phyloP scores from a whole-genome alignment of 2,113 vertebrate species.

The Eulemur macaco region DNA sequence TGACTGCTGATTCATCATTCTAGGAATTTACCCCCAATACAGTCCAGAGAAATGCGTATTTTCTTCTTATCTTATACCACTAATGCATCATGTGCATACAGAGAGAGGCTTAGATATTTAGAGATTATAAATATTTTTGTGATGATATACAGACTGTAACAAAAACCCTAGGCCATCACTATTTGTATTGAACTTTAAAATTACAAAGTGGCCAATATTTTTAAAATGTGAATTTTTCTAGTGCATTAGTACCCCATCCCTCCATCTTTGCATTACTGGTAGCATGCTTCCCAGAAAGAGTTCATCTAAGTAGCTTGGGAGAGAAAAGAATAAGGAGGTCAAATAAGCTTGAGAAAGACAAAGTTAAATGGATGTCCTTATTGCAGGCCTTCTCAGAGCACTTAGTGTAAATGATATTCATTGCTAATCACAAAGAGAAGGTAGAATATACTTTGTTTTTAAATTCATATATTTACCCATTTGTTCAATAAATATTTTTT shows the following conservation, averaged over 20 bases:
- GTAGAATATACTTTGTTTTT: background rate
- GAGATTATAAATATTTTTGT: conserved; percentile 21
- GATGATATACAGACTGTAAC: background rate
- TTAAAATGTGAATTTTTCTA: background rate
- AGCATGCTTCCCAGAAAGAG: background rate
- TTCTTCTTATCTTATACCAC: background rate
- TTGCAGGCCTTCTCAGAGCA: background rate
- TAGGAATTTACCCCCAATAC: background rate
- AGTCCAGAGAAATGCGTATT: background rate
- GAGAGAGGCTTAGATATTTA: background rate
- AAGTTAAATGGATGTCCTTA: background rate
- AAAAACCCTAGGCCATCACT: background rate
- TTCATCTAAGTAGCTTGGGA: background rate
- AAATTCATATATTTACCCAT: background rate
- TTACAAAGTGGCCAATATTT: background rate
- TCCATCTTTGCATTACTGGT: background rate
- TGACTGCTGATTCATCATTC: background rate
- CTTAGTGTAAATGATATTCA: background rate
- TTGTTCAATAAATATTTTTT: background rate
- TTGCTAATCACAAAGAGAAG: background rate
- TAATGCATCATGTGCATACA: background rate
- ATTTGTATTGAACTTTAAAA: conserved; percentile 29
- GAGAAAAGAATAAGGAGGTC: background rate
- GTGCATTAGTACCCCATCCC: background rate
- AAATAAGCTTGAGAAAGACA: background rate